Evolutionary conservation across 2,113 vertebrate genomes (phyloP).

Genomic region (Motacilla tschutschensis): DNA sequence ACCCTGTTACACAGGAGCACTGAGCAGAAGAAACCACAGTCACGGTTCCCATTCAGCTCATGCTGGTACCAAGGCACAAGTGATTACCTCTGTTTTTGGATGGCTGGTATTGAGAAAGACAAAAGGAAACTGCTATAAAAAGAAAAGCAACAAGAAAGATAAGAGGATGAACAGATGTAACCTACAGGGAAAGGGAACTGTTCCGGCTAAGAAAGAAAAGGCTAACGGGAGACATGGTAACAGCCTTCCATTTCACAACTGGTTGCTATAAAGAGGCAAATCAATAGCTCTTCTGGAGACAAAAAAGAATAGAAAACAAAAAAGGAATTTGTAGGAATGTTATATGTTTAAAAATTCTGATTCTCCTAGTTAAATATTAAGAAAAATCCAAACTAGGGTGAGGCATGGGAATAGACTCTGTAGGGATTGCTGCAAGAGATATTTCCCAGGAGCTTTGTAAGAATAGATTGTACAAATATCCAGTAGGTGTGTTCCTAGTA

Average conservation of each 20-base stretch:
- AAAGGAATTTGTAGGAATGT: neutral
- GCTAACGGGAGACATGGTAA: neutral
- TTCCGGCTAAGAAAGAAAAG: neutral
- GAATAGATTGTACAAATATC: constrained; percentile 10
- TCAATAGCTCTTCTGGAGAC: neutral
- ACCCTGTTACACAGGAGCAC: accelerated
- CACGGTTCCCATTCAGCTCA: neutral
- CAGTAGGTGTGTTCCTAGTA: neutral
- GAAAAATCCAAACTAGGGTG: neutral
- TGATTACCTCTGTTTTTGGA: neutral
- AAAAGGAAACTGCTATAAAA: neutral
- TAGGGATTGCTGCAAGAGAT: neutral
- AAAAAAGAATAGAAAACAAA: neutral
- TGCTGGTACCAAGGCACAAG: neutral
- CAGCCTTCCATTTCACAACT: neutral
- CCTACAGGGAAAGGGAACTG: neutral
- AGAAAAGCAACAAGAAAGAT: neutral
- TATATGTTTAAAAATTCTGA: neutral
- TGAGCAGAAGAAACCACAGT: neutral
- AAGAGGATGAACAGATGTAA: neutral
- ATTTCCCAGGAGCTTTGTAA: neutral
- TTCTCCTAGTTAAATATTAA: neutral
- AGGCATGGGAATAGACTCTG: neutral
- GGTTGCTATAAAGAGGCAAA: neutral
- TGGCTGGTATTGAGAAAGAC: neutral